A percentile compares a stretch with the other conserved stretches of the same genome.
Conservation (phyloP, 2,888 invertebrate genomes). For the Drosophila algonquin region DNA sequence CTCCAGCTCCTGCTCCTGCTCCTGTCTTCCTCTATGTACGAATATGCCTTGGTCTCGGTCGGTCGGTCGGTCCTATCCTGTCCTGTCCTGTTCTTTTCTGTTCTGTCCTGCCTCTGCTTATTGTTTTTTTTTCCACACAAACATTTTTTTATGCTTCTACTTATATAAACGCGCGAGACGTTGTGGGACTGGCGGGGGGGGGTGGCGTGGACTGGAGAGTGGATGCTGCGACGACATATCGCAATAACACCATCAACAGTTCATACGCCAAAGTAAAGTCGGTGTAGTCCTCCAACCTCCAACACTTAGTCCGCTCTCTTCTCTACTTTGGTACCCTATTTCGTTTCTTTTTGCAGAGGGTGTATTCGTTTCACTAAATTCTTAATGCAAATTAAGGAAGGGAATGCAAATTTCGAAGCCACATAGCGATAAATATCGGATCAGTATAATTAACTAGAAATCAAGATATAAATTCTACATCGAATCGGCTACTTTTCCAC, state of each 20-base stretch:
- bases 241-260: conserved; percentile 79
- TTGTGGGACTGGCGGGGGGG: not conserved
- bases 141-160: conserved; percentile 67
- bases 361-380: conserved; percentile 3
- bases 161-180: conserved; percentile 64
- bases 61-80: conserved; percentile 16
- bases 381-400: not conserved
- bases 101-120: conserved; percentile 22
- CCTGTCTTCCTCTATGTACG: conserved; percentile 22
- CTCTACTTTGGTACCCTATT: not conserved
- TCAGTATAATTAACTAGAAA: too few relatives aligned
- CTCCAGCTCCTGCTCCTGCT: conserved; percentile 50
- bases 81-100: conserved; percentile 26
- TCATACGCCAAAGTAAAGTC: conserved; percentile 49
- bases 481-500: too few relatives aligned
- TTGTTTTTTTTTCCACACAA: conserved; percentile 75
- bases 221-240: conserved; percentile 69
- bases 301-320: conserved; percentile 1
- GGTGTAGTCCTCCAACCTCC: conserved; percentile 18
- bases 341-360: conserved; percentile 4
- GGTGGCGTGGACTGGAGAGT: conserved; percentile 10
- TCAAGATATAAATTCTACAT: too few relatives aligned
- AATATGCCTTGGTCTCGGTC: conserved; percentile 1
- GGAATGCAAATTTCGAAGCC: not conserved
- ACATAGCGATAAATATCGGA: too few relatives aligned